Conservation (phyloP, 2,888 invertebrate species). For the Erebia aethiops region DNA sequence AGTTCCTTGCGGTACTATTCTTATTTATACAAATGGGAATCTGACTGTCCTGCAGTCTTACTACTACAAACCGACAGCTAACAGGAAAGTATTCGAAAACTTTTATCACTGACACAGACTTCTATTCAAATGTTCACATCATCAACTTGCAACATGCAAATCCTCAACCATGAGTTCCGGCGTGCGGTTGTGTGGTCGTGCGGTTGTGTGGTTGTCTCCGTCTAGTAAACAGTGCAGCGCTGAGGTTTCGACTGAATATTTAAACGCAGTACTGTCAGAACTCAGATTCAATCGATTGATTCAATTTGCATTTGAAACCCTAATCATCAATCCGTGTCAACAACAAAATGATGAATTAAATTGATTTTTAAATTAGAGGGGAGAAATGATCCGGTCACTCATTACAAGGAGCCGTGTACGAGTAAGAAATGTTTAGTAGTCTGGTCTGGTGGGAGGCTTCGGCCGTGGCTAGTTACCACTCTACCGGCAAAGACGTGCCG, state of each 20-base stretch:
- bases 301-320: background rate
- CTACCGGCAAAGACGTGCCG: no score
- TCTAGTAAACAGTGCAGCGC: background rate
- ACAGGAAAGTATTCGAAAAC: no score
- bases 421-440: no score
- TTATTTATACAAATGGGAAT: no score
- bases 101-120: no score
- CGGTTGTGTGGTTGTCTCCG: background rate
- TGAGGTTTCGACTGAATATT: constrained; percentile 6
- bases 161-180: background rate
- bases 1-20: no score
- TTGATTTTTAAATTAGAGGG: background rate
- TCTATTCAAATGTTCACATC: no score
- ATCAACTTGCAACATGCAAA: background rate
- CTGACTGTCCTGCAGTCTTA: no score
- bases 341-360: background rate
- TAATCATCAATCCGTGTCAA: background rate
- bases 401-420: background rate
- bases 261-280: background rate
- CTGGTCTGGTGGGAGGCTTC: no score
- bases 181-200: background rate
- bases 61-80: no score
- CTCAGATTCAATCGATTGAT: background rate
- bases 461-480: no score
- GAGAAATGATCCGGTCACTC: background rate